Base-by-base conservation (phyloP, 2,888 invertebrate species). In the Drosophila mayaguana region DNA sequence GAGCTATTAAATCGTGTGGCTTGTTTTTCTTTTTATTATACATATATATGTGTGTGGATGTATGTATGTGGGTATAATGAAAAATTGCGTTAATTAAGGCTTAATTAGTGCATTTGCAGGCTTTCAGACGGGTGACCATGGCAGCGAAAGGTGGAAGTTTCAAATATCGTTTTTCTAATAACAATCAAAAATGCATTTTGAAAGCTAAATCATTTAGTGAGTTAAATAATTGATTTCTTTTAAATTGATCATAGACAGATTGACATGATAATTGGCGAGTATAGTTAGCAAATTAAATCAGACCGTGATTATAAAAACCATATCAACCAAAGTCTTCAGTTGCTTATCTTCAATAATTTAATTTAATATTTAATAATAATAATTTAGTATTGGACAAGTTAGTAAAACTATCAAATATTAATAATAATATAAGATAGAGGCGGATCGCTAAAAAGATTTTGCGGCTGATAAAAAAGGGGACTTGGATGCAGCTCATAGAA, bases 81-180 rank as follows among this genome's bases (percentile, higher is more conserved):
- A 51, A 64, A 63, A 75, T 81, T 86, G 86, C 81, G 83, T 76
- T 84, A 83, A 88, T 88, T 86, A 88, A 68, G 66, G 72, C 74
- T 65, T 83, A 87, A 90, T 88, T 86, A 89, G 81, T 89, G 76
- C 64, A 67, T 70, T 68, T 68, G 63, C 67, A 66, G 63, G 28
- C 38, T 63, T 61, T 45, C 40, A 32, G 63, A 66, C 62, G 73
- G 61, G 75, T 72, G 81, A 75, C 89, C 83, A 83, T 70, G 73
- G 72, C 64, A 81, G 84, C 89, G 84, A 85, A 85, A 89, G 89
- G 88, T 87, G 88, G 89, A 85, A 85, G 88, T 87, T 67, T 70
- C 54, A 60, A 45, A 25, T 66, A 63, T 74, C n/a, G 20, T 53
- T 60, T 57, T 22, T 20, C 64, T 77, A 61, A 42, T 59, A 79